Evolutionary conservation across 2,113 vertebrate species (phyloP).

Genomic region (Nycticorax nycticorax): DNA sequence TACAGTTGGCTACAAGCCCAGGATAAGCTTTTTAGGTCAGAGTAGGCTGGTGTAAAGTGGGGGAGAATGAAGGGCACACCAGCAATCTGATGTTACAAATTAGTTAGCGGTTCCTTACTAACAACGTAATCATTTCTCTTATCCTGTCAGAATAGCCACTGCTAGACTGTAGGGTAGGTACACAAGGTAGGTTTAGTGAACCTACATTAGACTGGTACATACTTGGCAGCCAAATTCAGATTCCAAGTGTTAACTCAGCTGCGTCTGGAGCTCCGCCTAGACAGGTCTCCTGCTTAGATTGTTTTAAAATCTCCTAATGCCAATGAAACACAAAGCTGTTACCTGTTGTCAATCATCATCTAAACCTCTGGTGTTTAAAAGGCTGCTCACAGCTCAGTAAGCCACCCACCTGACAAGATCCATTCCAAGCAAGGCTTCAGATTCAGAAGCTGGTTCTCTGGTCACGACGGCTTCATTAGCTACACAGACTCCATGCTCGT

Average conservation of each 20-base stretch:
- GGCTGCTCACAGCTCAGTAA: neutral
- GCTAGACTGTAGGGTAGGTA: neutral
- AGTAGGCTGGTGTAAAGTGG: neutral
- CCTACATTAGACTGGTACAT: neutral
- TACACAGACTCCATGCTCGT: constrained; percentile 81
- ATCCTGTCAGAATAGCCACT: neutral
- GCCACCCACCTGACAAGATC: constrained; percentile 81
- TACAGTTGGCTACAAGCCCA: constrained; percentile 21
- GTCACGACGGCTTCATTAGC: constrained; percentile 74
- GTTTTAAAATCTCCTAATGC: neutral
- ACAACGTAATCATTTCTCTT: neutral
- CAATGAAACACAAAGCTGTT: neutral
- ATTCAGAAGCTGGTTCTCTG: constrained; percentile 74
- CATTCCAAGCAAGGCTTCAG: constrained; percentile 80
- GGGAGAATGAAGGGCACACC: neutral
- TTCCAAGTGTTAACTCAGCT: neutral
- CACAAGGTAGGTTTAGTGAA: neutral
- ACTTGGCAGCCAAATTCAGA: neutral
- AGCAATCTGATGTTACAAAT: neutral
- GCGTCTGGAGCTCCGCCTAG: neutral
- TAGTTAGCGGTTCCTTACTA: neutral
- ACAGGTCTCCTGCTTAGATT: neutral
- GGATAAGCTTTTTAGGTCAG: constrained; percentile 11
- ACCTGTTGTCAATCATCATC: neutral
- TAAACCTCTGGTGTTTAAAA: neutral